Conservation (phyloP, 2,113 vertebrate species). For the Vireo altiloquus region DNA sequence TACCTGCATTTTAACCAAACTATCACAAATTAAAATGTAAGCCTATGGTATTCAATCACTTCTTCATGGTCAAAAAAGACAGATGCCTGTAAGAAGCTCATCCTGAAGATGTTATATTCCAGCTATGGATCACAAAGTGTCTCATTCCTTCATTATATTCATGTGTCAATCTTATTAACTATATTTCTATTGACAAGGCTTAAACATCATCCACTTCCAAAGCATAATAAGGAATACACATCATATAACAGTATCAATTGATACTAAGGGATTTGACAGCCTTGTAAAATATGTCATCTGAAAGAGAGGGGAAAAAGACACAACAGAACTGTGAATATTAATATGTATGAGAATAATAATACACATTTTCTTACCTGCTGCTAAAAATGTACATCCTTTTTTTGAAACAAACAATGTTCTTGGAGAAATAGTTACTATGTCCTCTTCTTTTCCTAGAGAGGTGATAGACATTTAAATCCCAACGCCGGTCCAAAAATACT, state of each 20-base stretch:
- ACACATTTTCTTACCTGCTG: conserved; percentile 79
- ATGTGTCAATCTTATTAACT: not conserved
- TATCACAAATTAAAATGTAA: not conserved
- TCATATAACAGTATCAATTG: not conserved
- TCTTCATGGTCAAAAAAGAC: not conserved
- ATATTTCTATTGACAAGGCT: not conserved
- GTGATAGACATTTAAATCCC: not conserved
- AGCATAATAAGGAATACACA: not conserved
- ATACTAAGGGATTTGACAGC: not conserved
- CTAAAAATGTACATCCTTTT: conserved; percentile 81
- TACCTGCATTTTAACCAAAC: not conserved
- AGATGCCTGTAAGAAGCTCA: not conserved
- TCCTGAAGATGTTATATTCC: not conserved
- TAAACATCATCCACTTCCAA: not conserved
- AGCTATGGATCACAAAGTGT: not conserved
- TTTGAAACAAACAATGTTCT: conserved; percentile 81
- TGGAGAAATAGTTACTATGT: conserved; percentile 80
- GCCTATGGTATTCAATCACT: not conserved
- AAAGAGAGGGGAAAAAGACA: not conserved
- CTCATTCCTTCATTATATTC: not conserved
- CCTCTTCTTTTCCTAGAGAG: conserved; percentile 75
- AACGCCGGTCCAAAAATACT: not conserved
- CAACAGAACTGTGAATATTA: not conserved
- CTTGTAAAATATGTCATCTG: not conserved
- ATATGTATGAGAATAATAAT: not conserved